phyloP scores from a whole-genome alignment of 2,888 invertebrate species.

The Melanotus villosus region DNA sequence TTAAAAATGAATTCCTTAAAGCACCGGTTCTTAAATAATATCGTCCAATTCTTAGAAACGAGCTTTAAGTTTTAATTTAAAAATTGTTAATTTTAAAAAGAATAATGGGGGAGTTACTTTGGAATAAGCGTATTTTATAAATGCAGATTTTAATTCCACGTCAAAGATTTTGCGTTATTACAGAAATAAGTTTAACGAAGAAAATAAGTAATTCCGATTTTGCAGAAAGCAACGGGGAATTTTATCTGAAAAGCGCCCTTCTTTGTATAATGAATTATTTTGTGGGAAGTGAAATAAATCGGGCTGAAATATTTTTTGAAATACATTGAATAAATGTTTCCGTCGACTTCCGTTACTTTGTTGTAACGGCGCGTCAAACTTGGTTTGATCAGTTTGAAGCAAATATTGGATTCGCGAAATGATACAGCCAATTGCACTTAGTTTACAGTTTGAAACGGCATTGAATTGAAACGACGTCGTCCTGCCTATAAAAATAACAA shows the following conservation, averaged over 20 bases:
- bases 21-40: no score
- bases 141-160: no score
- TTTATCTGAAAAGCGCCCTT: background rate
- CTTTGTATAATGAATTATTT: background rate
- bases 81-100: no score
- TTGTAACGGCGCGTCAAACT: constrained; percentile 8
- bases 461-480: constrained; percentile 28
- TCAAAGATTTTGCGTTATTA: no score
- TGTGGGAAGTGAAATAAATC: background rate
- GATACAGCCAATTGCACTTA: constrained; percentile 26
- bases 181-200: no score
- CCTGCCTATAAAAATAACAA: constrained; percentile 26
- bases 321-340: constrained; percentile 6
- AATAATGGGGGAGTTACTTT: no score
- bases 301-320: background rate
- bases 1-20: no score
- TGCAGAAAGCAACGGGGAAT: background rate
- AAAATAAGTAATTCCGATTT: no score
- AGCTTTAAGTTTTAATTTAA: no score
- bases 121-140: no score
- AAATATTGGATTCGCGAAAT: constrained; percentile 28
- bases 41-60: no score
- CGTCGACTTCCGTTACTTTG: constrained; percentile 13
- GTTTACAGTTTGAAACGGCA: constrained; percentile 23
- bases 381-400: constrained; percentile 18